Base-by-base conservation (phyloP, 2,888 invertebrate genomes). In the Scelioninae gen. 2 region DNA sequence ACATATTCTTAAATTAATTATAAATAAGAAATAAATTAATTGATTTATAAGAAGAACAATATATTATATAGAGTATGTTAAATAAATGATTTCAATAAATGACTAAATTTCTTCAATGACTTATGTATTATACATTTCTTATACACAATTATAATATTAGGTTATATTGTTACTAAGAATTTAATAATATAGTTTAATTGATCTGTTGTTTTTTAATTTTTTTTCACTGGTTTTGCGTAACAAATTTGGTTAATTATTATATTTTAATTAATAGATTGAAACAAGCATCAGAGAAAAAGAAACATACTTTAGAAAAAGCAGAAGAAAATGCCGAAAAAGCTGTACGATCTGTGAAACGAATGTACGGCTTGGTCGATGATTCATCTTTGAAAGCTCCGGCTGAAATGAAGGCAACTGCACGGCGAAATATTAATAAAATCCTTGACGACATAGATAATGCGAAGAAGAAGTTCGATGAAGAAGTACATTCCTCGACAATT, bases 321-420 rank as follows among this genome's bases (percentile, higher is more conserved):
- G 90, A 91, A 78, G 87, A 88, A 0, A 89, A 90, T 6, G 89
- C 91, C 0, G 85, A 87, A 0, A 89, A 90, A 63, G 92, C 92
- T 3, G 86, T 86, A 1, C 79, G 84, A 22, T 85, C 86, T 7
- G 82, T 89, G 7, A 86, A 86, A 55, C 85, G 84, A 73, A 78
- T 89, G 75, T 87, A 86, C 58, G 79, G 79, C 3, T 64, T 87
- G n/a, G 81, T 89, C 35, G 86, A 87, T 15, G 85, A 87, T 60
- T 81, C 85, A 1, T 79, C 83, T 43, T 82, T 88, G 22, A 82
- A 86, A 7, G 87, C 87, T 2, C 82, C 87, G 0, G 81, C 84
- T 1, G 83, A 85, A 0, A 78, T 84, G 57, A 86, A 84, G 74
- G 81, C 82, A 1, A 81, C 81, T 2, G 83, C 84, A 0, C 79